Base-by-base conservation (phyloP, 2,113 vertebrate genomes). In the Psittacus erithacus region DNA sequence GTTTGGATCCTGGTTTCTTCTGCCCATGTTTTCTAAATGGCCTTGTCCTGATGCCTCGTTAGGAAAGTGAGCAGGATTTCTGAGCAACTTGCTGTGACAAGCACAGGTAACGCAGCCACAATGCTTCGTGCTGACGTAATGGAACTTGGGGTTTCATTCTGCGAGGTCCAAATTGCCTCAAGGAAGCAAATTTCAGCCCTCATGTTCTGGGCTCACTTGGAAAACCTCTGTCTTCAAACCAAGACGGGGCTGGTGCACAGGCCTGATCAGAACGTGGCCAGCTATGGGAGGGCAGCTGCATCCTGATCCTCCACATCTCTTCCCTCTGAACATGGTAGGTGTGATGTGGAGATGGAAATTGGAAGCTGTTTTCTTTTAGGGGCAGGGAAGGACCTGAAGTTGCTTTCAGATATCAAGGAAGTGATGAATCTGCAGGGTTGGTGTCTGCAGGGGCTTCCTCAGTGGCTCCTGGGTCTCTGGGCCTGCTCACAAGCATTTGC, bases 141-240 rank as follows among this genome's bases (percentile, higher is more conserved):
- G 15, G 50, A 85, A 43, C 52, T 64, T 77, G 83, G 63, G 63
- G 89, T 94, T 94, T 84, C 86, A 89, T 15, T 84, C 82, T 80
- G 73, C 35, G 29, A 88, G 83, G 80, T 89, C 90, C 59, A 13
- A 4, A 82, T 39, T 83, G 89, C 93, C 88, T 82, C 18, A 1
- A 28, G 75, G 93, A 95, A 92, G 59, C 65, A 82, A 82, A 82
- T 92, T 83, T 86, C 69, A 63, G 69, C 76, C 82, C 71, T 85
- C 15, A 3, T 84, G 68, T 88, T 96, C 84, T 27, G 64, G 86
- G 78, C 79, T 92, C 23, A 38, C 90, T 94, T 81, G 93, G 76
- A 95, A 93, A 95, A 41, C 76, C 94, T 95, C 81, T 94, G 82
- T 94, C 88, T 93, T 88, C 86, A 70, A 47, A 77, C 60, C 90